Evolutionary conservation across 2,113 vertebrate species (phyloP), one percentile per base, ranked within the genome.

Genomic region (Pithys albifrons): DNA sequence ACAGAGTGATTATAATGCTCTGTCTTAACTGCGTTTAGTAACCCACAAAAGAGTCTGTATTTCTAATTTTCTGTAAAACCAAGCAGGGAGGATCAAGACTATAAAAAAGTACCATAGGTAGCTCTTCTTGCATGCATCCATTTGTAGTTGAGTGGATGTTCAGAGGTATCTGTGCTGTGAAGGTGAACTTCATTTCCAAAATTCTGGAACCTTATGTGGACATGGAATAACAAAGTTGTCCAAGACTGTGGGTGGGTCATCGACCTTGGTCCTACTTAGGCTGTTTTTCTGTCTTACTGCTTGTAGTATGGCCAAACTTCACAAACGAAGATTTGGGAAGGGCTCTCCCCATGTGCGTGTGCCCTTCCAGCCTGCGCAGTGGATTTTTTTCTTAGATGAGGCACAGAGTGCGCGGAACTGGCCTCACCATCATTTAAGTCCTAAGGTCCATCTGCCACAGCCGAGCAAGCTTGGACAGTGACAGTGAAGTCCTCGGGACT

Each of bases 191-290:
- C 10, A n/a, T 4, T 59, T 85, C 29, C n/a, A 20, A 46, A 88
- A 28, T 61, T 72, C 37, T 1, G 0, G 7, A 55, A 14, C 20
- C 17, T 81, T 2, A 1, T 6, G 0, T 25, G 19, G 37, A 31
- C 5, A 0, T 19, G 41, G 54, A 65, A 33, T 45, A 70, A 29
- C 11, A 33, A 73, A 24, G 12, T 13, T 66, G 13, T 45, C 24
- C 10, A 37, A 4, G 9, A 6, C 18, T 11, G 6, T 19, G 19
- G 13, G 1, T 37, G 74, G 37, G 4, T 12, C 0, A 10, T 49
- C 37, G 66, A 0, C 23, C 19, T 55, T 55, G 28, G 9, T 89
- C 15, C 23, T 81, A 12, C 25, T 55, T 49, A 15, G 20, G 11
- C 18, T 55, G 1, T 41, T 91, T 76, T 70, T 8, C 2, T 77